These are phyloP conservation scores for Coleophora flavipennella DNA, from an alignment of 2,888 invertebrate species.

Conservation along the genomic window DNA sequence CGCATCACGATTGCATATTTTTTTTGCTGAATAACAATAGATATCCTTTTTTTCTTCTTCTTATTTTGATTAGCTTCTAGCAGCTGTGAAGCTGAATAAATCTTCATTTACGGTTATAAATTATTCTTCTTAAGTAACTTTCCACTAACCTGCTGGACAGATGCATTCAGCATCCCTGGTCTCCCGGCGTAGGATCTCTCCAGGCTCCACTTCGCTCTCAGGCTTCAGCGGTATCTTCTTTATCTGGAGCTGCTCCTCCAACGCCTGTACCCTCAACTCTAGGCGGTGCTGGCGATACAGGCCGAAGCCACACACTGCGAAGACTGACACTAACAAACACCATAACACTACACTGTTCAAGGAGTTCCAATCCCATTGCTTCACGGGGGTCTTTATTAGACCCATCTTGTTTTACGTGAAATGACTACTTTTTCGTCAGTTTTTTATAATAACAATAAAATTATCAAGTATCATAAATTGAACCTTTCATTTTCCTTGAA, in stretches of 20 bases:
- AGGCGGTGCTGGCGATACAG: constrained; percentile 51
- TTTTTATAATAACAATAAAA: too few species aligned
- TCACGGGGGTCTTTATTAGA: constrained; percentile 8
- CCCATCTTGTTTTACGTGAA: too few species aligned
- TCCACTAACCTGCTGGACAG: constrained; percentile 57
- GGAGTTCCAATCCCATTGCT: constrained; percentile 37
- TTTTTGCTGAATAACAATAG: too few species aligned
- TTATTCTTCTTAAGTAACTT: too few species aligned
- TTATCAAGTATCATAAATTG: too few species aligned
- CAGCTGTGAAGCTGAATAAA: too few species aligned
- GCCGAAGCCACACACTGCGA: constrained; percentile 49
- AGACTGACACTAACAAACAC: constrained; percentile 54
- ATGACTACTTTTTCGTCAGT: too few species aligned
- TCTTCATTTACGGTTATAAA: too few species aligned
- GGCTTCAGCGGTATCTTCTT: constrained; percentile 23
- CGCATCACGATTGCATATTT: too few species aligned
- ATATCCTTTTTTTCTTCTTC: too few species aligned
- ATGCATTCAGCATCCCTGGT: constrained; percentile 56
- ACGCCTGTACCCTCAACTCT: constrained; percentile 46
- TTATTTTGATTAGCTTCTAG: too few species aligned
- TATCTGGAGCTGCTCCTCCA: constrained; percentile 38
- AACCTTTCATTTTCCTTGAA: too few species aligned
- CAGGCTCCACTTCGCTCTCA: constrained; percentile 21
- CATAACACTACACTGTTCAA: constrained; percentile 56
- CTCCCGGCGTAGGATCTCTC: constrained; percentile 35